Evolutionary conservation across 37 sponge, comb jelly and placozoan genomes (phyloP).

Genomic region (Chondrilla cf. caribensis): DNA sequence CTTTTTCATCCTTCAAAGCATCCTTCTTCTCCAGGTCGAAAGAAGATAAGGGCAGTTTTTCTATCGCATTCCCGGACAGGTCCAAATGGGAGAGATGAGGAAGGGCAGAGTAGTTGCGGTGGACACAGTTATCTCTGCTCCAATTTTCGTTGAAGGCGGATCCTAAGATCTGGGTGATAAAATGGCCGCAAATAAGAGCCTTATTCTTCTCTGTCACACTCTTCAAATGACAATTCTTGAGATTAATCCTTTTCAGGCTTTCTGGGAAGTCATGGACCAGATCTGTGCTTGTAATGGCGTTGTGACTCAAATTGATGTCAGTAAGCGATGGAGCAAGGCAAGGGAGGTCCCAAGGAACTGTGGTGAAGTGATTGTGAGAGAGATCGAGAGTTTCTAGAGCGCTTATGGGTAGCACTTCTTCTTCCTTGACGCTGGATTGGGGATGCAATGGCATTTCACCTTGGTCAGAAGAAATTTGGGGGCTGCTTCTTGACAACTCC

Average conservation of each 20-base stretch:
- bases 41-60: constrained; percentile 21
- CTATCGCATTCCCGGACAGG: constrained; percentile 43
- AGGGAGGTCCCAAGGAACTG: constrained; percentile 61
- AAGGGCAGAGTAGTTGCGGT: constrained; percentile 39
- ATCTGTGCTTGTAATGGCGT: constrained; percentile 27
- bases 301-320: constrained; percentile 41
- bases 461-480: no score
- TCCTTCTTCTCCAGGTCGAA: neutral
- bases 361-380: constrained; percentile 53
- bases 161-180: neutral
- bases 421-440: no score
- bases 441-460: no score
- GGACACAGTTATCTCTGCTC: constrained; percentile 9
- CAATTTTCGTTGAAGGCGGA: neutral
- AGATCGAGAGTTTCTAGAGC: constrained; percentile 46
- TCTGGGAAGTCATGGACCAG: constrained; percentile 52
- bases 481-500: no score
- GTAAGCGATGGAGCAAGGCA: constrained; percentile 72
- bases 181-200: neutral
- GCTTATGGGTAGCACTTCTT: neutral
- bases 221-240: constrained; percentile 26
- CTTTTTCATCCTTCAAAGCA: neutral
- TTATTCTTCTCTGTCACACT: neutral
- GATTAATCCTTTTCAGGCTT: constrained; percentile 3
- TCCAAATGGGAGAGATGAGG: constrained; percentile 39